Conservation (phyloP, 2,888 invertebrate genomes). For the Lepidonotus clava region DNA sequence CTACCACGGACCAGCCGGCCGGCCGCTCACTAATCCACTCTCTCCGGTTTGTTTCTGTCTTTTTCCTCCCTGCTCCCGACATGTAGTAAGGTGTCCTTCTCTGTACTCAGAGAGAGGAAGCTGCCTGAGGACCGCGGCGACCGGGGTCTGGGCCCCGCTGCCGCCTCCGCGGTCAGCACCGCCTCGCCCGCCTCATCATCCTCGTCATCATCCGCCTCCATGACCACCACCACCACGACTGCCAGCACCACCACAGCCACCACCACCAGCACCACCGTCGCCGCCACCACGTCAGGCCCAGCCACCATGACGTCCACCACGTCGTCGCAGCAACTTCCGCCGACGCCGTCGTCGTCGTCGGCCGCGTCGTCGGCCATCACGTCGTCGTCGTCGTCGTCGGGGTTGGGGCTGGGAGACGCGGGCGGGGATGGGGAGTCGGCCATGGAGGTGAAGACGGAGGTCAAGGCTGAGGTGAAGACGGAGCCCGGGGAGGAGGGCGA, state of each 20-base stretch:
- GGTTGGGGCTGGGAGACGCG: background rate
- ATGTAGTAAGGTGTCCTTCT: slow-evolving; percentile 50
- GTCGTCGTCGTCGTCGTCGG: background rate
- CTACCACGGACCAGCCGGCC: slow-evolving; percentile 14
- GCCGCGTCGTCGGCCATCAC: background rate
- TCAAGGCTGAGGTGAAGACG: background rate
- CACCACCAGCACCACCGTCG: background rate
- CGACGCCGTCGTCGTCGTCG: background rate
- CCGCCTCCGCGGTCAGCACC: background rate
- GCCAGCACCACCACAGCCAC: background rate
- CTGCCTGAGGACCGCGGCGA: background rate
- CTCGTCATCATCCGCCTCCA: background rate
- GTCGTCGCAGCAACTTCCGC: too few species aligned
- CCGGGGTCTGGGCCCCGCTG: background rate
- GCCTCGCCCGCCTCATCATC: background rate
- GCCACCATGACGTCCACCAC: background rate
- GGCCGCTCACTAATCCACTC: slow-evolving; percentile 34
- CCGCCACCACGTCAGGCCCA: background rate
- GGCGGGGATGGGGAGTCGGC: slow-evolving; percentile 47
- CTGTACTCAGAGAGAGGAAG: slow-evolving; percentile 43
- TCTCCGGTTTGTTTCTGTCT: slow-evolving; percentile 45
- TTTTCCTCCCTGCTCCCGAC: background rate
- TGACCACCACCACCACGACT: background rate
- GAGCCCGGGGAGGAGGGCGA: background rate
- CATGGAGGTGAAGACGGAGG: slow-evolving; percentile 45